Base-by-base conservation (phyloP, 2,113 vertebrate species). In the Pagrus major region DNA sequence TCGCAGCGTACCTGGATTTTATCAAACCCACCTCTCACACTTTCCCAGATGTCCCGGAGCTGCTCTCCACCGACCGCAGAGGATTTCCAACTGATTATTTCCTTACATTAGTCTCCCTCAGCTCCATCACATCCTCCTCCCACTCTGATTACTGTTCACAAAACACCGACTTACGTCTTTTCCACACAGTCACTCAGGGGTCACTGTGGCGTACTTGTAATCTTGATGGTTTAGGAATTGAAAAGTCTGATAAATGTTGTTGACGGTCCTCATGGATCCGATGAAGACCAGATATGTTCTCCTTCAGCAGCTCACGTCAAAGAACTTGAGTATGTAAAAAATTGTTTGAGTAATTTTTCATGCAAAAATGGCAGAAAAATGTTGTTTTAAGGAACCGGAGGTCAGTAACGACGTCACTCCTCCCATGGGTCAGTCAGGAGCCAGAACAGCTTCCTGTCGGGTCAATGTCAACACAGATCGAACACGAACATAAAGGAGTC, bases 121-220 rank as follows among this genome's bases (percentile, higher is more conserved):
- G 76, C 76, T 71, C 66, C 71, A 16, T 76, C 71, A 49, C 51
- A 16, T 86, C 77, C 80, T 76, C 77, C 65, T 46, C 74, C 78
- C 74, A 47, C 82, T 75, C 71, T 65, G 83, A 82, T 83, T 83
- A 65, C 51, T 33, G 67, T 46, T 63, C 56, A 74, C 67, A 67
- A 61, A 61, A 42, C 47, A 39, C 47, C 33, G 1, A 69, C n/a
- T 54, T 25, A 59, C 61, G 44, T 51, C 70, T 33, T 68, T 54
- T 78, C 64, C 71, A 54, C 46, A 3, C 59, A 12, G 65, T 79
- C 71, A 33, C 33, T 33, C 39, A 44, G 56, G 71, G 75, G 79
- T 59, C 71, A 29, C 58, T 0, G 54, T 21, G 4, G 2, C 5
- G 29, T 21, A 41, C 37, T 25, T 15, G 27, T 64, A 55, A 37